Evolutionary conservation across 2,113 vertebrate species (phyloP).

Genomic region (Podiceps cristatus): DNA sequence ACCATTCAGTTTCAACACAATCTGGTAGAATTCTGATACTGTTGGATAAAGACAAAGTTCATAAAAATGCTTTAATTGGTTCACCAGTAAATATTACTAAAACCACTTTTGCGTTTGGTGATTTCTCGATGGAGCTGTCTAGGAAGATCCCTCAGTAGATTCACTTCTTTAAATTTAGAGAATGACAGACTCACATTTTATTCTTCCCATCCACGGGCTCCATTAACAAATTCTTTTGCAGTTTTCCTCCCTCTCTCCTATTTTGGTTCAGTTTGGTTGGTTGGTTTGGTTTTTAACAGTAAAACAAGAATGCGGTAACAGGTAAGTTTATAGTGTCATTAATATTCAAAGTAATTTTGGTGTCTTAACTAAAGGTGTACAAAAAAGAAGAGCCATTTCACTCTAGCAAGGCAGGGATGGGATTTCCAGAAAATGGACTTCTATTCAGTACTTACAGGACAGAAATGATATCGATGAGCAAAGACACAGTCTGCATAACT

Average conservation of each 20-base stretch:
- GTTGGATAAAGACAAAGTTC: neutral
- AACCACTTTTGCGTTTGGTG: neutral
- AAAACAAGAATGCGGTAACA: neutral
- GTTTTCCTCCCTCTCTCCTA: neutral
- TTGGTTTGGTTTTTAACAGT: neutral
- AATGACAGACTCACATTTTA: neutral
- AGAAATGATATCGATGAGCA: neutral
- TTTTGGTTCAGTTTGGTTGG: neutral
- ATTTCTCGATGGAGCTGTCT: neutral
- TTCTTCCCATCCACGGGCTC: neutral
- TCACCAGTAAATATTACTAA: neutral
- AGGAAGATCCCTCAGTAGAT: neutral
- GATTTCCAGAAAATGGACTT: neutral
- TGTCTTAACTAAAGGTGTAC: neutral
- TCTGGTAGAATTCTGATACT: neutral
- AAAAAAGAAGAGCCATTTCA: neutral
- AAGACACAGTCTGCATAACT: neutral
- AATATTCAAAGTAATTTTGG: neutral
- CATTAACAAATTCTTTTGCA: neutral
- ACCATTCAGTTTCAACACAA: neutral
- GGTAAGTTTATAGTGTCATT: neutral
- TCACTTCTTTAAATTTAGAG: neutral
- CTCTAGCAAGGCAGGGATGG: neutral
- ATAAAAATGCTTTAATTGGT: neutral
- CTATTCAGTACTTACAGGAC: neutral